phyloP scores from a whole-genome alignment of 2,888 invertebrate genomes.

The Thereva unica region DNA sequence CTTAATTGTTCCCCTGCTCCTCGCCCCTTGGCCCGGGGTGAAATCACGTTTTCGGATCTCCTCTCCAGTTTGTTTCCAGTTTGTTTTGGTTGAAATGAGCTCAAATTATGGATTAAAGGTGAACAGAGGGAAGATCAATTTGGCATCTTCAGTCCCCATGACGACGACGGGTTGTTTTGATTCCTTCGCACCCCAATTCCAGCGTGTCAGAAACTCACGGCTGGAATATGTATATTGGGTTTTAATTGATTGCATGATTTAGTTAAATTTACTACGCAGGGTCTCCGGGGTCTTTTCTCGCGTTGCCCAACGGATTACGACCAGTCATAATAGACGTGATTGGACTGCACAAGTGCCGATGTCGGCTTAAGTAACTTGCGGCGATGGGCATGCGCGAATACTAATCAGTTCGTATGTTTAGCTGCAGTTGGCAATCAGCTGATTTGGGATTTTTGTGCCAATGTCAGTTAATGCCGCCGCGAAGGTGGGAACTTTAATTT shows the following conservation, averaged over 20 bases:
- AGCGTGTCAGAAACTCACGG: background rate
- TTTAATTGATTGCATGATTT: too few species aligned
- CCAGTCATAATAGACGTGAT: background rate
- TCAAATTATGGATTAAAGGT: constrained; percentile 26
- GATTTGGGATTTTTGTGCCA: constrained; percentile 17
- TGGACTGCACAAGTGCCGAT: constrained; percentile 3
- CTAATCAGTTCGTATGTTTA: constrained; percentile 7
- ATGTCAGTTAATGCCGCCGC: constrained; percentile 11
- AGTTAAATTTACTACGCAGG: too few species aligned
- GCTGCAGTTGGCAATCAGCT: background rate
- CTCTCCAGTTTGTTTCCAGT: constrained; percentile 1
- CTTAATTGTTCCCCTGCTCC: background rate
- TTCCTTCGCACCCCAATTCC: background rate
- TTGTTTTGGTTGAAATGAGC: constrained; percentile 19
- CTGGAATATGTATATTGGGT: too few species aligned
- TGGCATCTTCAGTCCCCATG: background rate
- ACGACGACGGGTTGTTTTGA: background rate
- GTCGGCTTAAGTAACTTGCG: background rate
- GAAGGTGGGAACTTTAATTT: background rate
- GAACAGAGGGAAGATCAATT: background rate
- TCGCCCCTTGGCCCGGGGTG: background rate
- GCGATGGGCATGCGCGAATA: constrained; percentile 3
- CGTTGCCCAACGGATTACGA: background rate
- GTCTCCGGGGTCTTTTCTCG: too few species aligned
- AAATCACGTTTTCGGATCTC: background rate